phyloP scores from a whole-genome alignment of 2,113 vertebrate genomes.

The Stegostoma tigrinum region DNA sequence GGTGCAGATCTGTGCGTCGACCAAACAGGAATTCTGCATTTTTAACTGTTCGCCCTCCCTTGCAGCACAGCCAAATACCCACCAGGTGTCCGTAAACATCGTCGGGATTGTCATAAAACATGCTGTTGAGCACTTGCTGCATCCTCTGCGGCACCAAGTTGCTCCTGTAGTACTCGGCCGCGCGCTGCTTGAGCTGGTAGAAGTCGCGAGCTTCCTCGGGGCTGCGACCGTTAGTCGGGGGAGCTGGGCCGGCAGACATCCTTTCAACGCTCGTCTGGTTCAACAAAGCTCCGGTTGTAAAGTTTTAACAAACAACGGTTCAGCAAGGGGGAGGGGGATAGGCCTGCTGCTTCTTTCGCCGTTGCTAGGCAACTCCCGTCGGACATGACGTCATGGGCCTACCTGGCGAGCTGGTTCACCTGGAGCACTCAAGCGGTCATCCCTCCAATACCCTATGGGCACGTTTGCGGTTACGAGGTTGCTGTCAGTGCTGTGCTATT shows the following conservation, averaged over 20 bases:
- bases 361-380: neutral
- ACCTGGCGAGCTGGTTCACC: neutral
- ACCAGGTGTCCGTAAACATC: constrained; percentile 74
- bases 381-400: neutral
- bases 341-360: neutral
- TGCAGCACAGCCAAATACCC: constrained; percentile 35
- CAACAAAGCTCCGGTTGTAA: neutral
- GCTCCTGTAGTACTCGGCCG: constrained; percentile 58
- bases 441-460: no score
- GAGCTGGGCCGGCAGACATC: constrained; percentile 4
- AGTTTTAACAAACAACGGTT: neutral
- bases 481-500: neutral
- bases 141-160: constrained; percentile 55
- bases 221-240: neutral
- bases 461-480: neutral
- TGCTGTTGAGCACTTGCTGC: constrained; percentile 59
- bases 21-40: neutral
- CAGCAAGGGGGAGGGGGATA: neutral
- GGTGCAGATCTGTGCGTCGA: neutral
- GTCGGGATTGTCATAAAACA: constrained; percentile 52
- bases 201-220: constrained; percentile 43
- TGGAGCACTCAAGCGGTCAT: neutral
- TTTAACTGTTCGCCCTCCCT: neutral
- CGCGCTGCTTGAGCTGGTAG: constrained; percentile 46
- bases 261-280: neutral